These are phyloP conservation scores for Mustela lutreola DNA, from an alignment of 2,113 vertebrate species.

Conservation along the genomic window DNA sequence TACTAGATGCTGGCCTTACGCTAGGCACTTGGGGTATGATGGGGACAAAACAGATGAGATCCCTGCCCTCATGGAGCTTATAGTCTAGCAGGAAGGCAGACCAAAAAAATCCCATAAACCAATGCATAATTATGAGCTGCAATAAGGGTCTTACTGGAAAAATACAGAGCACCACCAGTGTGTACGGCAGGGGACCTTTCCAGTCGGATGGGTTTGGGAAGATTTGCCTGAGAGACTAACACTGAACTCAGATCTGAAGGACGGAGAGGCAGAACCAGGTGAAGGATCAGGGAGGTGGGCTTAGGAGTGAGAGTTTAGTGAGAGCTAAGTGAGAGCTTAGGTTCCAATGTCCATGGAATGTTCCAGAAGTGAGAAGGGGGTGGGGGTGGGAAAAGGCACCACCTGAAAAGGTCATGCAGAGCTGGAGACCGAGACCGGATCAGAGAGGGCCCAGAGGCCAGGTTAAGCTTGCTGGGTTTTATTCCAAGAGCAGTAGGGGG, in stretches of 20 bases:
- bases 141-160: neutral
- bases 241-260: neutral
- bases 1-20: neutral
- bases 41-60: slow-evolving; percentile 26
- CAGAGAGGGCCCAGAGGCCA: neutral
- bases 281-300: neutral
- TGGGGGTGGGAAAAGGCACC: neutral
- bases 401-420: neutral
- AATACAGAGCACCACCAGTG: neutral
- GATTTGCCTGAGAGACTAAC: neutral
- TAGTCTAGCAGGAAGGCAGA: neutral
- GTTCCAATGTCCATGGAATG: neutral
- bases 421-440: neutral
- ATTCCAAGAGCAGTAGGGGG: neutral
- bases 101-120: neutral
- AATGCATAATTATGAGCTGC: neutral
- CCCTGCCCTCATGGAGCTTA: slow-evolving; percentile 11
- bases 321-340: neutral
- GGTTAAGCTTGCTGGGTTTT: neutral
- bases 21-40: neutral
- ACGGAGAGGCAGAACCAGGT: neutral
- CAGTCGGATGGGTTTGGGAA: neutral
- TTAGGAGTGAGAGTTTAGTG: no score
- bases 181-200: neutral
- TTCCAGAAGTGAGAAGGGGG: neutral